Evolutionary conservation across 2,797 vertebrate species (phyloP).

Genomic region (Sebastes diaconus): DNA sequence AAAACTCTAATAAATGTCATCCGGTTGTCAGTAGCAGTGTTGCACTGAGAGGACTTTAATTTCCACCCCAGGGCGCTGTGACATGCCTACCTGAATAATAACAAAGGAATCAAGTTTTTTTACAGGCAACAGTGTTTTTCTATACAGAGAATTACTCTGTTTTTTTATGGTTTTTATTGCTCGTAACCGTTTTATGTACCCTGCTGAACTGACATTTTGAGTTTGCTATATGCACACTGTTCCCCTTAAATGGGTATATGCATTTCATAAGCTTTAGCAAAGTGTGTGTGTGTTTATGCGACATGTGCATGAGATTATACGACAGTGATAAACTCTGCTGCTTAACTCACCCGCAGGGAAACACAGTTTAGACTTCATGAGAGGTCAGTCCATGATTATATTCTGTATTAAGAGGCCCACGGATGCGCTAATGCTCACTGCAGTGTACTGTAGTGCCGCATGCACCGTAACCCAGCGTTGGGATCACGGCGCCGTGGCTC

Average conservation of each 20-base stretch:
- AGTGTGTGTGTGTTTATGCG: not conserved
- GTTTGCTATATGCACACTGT: slow-evolving; percentile 12
- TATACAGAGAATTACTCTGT: not conserved
- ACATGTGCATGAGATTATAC: slow-evolving; percentile 35
- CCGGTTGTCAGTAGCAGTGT: not conserved
- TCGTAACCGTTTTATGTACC: slow-evolving; percentile 53
- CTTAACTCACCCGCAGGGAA: slow-evolving; percentile 32
- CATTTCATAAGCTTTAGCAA: slow-evolving; percentile 32
- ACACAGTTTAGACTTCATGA: slow-evolving; percentile 25
- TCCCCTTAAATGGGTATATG: slow-evolving; percentile 29
- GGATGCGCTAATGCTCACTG: not conserved
- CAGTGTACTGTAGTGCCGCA: not conserved
- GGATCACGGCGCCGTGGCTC: slow-evolving; percentile 10
- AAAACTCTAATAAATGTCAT: slow-evolving; percentile 48
- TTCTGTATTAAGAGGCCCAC: slow-evolving; percentile 25
- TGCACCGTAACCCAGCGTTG: not conserved
- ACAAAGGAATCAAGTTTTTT: slow-evolving; percentile 50
- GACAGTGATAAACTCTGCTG: slow-evolving; percentile 52
- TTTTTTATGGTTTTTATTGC: slow-evolving; percentile 50
- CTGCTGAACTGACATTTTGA: slow-evolving; percentile 47
- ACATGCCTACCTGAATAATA: slow-evolving; percentile 40
- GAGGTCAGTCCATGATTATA: slow-evolving; percentile 51
- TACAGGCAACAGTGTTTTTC: slow-evolving; percentile 28
- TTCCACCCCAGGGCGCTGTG: slow-evolving; percentile 10
- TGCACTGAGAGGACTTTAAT: slow-evolving; percentile 4